Conservation (phyloP, 2,797 vertebrate species). For the Ambastaia sidthimunki region DNA sequence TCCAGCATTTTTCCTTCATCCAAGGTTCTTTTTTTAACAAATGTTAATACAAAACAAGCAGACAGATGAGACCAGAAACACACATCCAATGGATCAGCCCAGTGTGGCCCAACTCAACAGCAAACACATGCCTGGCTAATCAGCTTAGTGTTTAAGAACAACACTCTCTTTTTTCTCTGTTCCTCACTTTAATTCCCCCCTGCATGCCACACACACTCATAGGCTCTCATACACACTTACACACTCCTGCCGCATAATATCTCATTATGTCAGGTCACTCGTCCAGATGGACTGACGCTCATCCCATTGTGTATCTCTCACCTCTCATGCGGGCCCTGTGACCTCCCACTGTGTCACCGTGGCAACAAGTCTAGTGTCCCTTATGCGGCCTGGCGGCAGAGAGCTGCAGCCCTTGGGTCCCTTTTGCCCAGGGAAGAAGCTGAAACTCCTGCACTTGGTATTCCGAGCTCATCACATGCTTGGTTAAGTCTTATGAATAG, state of each 20-base stretch:
- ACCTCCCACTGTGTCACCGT: constrained; percentile 92
- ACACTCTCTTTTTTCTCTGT: constrained; percentile 63
- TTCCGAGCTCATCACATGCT: constrained; percentile 91
- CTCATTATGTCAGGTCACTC: constrained; percentile 99
- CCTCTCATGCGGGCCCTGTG: constrained; percentile 92
- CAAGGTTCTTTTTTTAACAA: constrained; percentile 55
- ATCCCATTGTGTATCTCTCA: constrained; percentile 88
- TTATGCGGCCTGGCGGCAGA: constrained; percentile 71
- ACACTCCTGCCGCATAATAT: constrained; percentile 82
- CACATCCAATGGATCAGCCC: constrained; percentile 69
- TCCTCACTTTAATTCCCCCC: constrained; percentile 43
- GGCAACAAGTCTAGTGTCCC: constrained; percentile 86
- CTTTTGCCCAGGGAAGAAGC: constrained; percentile 58
- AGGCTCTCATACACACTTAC: constrained; percentile 52
- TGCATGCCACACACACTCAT: constrained; percentile 76
- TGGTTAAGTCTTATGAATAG: constrained; percentile 98
- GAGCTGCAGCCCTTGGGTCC: constrained; percentile 55
- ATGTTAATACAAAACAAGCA: constrained; percentile 63
- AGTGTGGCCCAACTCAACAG: constrained; percentile 78
- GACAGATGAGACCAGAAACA: constrained; percentile 62
- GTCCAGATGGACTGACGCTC: constrained; percentile 98
- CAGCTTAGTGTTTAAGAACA: constrained; percentile 89
- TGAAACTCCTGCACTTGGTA: constrained; percentile 87
- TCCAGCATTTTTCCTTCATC: constrained; percentile 39
- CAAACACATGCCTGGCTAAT: constrained; percentile 91